Evolutionary conservation across 1,140 invertebrate genomes (phyloP).

Genomic region (Bombus turneri): DNA sequence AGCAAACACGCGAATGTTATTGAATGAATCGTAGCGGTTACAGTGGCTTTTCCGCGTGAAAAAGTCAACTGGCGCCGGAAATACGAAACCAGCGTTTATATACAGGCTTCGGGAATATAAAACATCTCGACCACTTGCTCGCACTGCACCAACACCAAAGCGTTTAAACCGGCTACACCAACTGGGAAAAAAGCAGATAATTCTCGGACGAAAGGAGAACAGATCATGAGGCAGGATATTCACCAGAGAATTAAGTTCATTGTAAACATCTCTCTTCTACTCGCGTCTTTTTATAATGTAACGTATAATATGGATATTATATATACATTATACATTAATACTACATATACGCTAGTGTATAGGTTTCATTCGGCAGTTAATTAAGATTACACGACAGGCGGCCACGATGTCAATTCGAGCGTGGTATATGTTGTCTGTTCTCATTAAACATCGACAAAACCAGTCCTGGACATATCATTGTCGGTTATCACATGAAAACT

Average conservation of each 20-base stretch:
- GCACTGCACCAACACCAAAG: slow-evolving; percentile 22
- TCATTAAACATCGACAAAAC: not conserved
- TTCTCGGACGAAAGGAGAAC: not conserved
- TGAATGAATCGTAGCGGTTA: not conserved
- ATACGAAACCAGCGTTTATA: slow-evolving; percentile 9
- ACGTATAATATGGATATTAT: too few relatives aligned
- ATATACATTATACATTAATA: not conserved
- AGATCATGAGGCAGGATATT: not conserved
- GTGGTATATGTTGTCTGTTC: not conserved
- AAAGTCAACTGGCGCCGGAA: slow-evolving; percentile 36
- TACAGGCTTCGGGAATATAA: slow-evolving; percentile 5
- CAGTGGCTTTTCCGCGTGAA: slow-evolving; percentile 24
- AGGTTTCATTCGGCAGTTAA: slow-evolving; percentile 25
- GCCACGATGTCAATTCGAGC: not conserved
- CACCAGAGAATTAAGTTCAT: not conserved
- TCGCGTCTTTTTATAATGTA: not conserved
- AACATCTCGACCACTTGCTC: slow-evolving; percentile 17
- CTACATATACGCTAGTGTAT: not conserved
- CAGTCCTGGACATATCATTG: not conserved
- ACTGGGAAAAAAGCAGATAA: slow-evolving; percentile 6
- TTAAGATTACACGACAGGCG: slow-evolving; percentile 26
- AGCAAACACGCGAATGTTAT: not conserved
- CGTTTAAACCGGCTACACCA: slow-evolving; percentile 20
- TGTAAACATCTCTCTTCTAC: not conserved
- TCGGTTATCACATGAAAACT: too few relatives aligned